Evolutionary conservation across 1,140 invertebrate genomes (phyloP).

Genomic region (Pantala flavescens): DNA sequence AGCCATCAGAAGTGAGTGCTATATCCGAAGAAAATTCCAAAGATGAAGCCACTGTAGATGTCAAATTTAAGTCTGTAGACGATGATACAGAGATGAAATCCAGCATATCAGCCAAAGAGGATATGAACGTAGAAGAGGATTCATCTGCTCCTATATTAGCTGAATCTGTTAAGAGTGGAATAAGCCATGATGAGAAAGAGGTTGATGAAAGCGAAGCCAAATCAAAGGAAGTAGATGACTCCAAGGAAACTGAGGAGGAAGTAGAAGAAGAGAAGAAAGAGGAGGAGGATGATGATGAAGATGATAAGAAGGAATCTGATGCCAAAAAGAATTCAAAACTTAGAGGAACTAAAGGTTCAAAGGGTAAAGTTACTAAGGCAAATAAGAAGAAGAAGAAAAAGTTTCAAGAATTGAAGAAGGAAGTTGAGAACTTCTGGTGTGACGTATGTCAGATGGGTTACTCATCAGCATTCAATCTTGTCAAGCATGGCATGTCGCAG

Average conservation of each 20-base stretch:
- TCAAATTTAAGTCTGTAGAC: too few relatives aligned
- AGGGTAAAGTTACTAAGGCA: neutral
- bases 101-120: neutral
- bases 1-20: too few relatives aligned
- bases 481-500: neutral
- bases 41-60: too few relatives aligned
- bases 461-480: conserved; percentile 15
- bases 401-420: neutral
- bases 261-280: neutral
- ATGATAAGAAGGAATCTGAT: neutral
- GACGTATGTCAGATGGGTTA: neutral
- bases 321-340: conserved; percentile 12
- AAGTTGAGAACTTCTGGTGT: conserved; percentile 12
- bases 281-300: neutral
- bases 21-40: too few relatives aligned
- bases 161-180: neutral
- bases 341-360: neutral
- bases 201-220: too few relatives aligned
- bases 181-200: neutral
- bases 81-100: too few relatives aligned
- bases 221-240: neutral
- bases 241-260: neutral
- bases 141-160: neutral
- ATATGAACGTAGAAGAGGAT: neutral
- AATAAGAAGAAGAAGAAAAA: conserved; percentile 5